Base-by-base conservation (phyloP, 1,140 invertebrate species). In the Drosophila pruinosa region DNA sequence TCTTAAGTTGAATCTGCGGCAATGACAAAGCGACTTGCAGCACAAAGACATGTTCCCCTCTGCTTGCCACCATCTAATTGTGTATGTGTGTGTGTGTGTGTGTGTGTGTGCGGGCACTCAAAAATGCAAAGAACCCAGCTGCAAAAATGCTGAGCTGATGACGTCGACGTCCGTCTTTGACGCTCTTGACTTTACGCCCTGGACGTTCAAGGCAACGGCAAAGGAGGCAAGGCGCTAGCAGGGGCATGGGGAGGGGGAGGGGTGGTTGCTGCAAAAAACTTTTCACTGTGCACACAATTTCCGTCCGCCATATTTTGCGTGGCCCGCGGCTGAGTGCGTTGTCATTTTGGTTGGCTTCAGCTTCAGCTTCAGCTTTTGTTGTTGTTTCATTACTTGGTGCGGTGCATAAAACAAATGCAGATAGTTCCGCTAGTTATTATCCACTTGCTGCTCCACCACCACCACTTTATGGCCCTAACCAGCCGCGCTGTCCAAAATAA, bases 381-480 rank as follows among this genome's bases (percentile, higher is more conserved):
- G 82, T 78, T 88, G 81, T 88, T 85, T 81, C 81, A 85, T 85
- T 85, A 85, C 72, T 79, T 63, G 70, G 43, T 45, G 81, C 82
- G 70, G 43, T 45, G 81, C 82, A 88, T 74, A 80, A 86, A 86
- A 86, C 82, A 88, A 86, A 86, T 86, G 81, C 81, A 72, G 73
- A 86, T 86, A 86, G 81, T 88, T 86, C 82, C 81, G 73, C 72
- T 79, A 73, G 81, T 81, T 85, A 85, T 85, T 81, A 85, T 85
- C 77, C 81, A 86, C 81, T 85, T 85, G 77, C 76, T 58, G 72
- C 26, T 31, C n/a, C 45, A 14, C 12, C 12, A 8, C 19, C 57
- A 57, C 56, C 78, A 81, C 78, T 78, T 79, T 79, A 76, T 79
- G n/a, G n/a, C n/a, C n/a, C n/a, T n/a, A n/a, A n/a, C n/a, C n/a